Evolutionary conservation across 2,888 invertebrate species (phyloP).

Genomic region (Koerneria pararmatus): DNA sequence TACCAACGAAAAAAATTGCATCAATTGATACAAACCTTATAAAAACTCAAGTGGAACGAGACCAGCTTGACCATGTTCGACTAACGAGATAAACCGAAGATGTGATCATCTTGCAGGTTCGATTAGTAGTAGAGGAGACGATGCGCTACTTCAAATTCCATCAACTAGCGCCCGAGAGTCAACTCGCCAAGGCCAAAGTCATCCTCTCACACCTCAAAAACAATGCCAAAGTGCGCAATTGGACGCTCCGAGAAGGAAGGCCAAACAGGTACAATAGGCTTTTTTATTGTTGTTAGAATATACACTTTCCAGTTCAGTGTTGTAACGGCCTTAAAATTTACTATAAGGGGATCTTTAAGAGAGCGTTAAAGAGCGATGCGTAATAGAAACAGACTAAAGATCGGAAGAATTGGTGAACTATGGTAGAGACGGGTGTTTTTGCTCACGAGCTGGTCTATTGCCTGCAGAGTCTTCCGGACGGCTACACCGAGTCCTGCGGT

Average conservation of each 20-base stretch:
- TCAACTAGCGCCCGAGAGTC: slow-evolving; percentile 46
- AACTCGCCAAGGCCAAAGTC: slow-evolving; percentile 51
- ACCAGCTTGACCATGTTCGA: no score
- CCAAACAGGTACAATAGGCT: slow-evolving; percentile 44
- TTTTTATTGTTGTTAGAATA: not conserved
- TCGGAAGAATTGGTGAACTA: no score
- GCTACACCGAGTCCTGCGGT: slow-evolving; percentile 35
- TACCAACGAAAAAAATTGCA: no score
- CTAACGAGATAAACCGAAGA: not conserved
- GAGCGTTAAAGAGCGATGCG: no score
- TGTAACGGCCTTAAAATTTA: no score
- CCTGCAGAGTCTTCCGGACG: slow-evolving; percentile 29
- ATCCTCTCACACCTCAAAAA: slow-evolving; percentile 55
- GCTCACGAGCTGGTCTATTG: no score
- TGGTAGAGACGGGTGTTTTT: no score
- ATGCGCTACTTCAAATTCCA: slow-evolving; percentile 59
- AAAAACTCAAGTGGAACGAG: no score
- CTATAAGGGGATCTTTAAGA: no score
- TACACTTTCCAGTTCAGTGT: no score
- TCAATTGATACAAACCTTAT: no score
- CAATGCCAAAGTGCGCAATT: slow-evolving; percentile 59
- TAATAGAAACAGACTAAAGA: no score
- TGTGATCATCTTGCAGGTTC: slow-evolving; percentile 40
- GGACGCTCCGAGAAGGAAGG: slow-evolving; percentile 57
- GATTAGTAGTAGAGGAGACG: slow-evolving; percentile 55